Percentiles rank a stretch among this genome's conserved stretches.
These are phyloP conservation scores for Eumerus sabulonum DNA, from an alignment of 2,888 invertebrate genomes.

Conservation along the genomic window DNA sequence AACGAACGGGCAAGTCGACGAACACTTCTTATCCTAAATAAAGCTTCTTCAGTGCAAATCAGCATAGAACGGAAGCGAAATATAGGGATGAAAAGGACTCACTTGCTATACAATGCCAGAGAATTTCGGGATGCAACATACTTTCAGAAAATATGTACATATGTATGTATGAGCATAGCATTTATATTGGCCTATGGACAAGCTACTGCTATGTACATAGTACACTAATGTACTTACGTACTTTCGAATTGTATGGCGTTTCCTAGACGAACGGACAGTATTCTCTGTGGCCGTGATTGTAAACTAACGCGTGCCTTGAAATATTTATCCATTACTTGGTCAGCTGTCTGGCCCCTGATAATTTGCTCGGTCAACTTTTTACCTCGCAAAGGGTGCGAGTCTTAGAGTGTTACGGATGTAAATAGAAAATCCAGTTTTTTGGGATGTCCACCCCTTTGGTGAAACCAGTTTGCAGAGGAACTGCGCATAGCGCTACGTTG, in stretches of 20 bases:
- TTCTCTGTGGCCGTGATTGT: constrained; percentile 44
- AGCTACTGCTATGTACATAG: constrained; percentile 1
- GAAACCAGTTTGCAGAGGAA: constrained; percentile 48
- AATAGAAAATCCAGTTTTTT: constrained; percentile 48
- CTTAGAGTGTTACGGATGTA: constrained; percentile 21
- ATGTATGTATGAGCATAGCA: no score
- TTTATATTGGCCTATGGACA: constrained; percentile 27
- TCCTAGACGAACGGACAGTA: no score
- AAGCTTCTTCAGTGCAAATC: constrained; percentile 36
- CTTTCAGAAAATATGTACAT: constrained; percentile 65
- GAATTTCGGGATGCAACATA: constrained; percentile 57
- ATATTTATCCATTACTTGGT: constrained; percentile 66
- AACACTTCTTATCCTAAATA: constrained; percentile 44
- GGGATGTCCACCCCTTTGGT: constrained; percentile 15
- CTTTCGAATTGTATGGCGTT: constrained; percentile 19
- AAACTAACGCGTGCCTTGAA: constrained; percentile 65
- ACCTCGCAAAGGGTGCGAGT: constrained; percentile 62
- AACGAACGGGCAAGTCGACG: no score
- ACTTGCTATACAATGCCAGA: constrained; percentile 32
- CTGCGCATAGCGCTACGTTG: background rate
- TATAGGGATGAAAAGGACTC: constrained; percentile 12
- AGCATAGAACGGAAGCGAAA: constrained; percentile 22
- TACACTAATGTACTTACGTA: constrained; percentile 37
- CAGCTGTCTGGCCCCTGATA: constrained; percentile 76
- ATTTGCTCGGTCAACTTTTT: constrained; percentile 72